Evolutionary conservation across 2,888 invertebrate genomes (phyloP).

Genomic region (Cephus nigrinus): DNA sequence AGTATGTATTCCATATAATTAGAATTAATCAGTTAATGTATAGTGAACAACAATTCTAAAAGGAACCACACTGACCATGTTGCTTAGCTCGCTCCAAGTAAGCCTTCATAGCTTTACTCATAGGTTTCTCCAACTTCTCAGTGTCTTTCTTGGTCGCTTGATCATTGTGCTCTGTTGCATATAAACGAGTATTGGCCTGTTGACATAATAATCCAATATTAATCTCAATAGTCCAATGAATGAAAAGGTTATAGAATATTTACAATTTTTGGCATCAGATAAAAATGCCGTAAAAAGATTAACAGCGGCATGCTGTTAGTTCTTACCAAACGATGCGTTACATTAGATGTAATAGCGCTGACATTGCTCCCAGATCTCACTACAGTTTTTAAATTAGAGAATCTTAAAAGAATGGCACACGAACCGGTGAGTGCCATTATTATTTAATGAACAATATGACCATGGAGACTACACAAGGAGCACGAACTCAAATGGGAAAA

Average conservation of each 20-base stretch:
- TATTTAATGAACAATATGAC: neutral
- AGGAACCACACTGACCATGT: slow-evolving; percentile 69
- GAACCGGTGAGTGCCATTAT: slow-evolving; percentile 48
- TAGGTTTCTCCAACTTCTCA: slow-evolving; percentile 70
- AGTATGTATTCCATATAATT: neutral
- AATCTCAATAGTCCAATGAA: neutral
- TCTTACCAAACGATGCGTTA: slow-evolving; percentile 7
- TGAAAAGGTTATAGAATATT: neutral
- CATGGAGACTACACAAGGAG: neutral
- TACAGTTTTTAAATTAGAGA: slow-evolving; percentile 17
- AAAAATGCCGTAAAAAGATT: neutral
- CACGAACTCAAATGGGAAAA: too few species aligned
- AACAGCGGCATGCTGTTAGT: neutral
- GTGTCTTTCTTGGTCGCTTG: slow-evolving; percentile 53
- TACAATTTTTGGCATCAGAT: neutral
- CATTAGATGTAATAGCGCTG: neutral
- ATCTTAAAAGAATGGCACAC: slow-evolving; percentile 39
- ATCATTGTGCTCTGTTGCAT: neutral
- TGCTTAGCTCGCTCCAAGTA: slow-evolving; percentile 86
- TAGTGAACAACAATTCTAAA: neutral
- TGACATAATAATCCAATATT: neutral
- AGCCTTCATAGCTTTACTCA: slow-evolving; percentile 90
- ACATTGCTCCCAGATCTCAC: slow-evolving; percentile 9
- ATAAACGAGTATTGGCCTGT: neutral
- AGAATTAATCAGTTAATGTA: neutral